Conservation (phyloP, 2,888 invertebrate species). For the Ennomos fuscantarius region DNA sequence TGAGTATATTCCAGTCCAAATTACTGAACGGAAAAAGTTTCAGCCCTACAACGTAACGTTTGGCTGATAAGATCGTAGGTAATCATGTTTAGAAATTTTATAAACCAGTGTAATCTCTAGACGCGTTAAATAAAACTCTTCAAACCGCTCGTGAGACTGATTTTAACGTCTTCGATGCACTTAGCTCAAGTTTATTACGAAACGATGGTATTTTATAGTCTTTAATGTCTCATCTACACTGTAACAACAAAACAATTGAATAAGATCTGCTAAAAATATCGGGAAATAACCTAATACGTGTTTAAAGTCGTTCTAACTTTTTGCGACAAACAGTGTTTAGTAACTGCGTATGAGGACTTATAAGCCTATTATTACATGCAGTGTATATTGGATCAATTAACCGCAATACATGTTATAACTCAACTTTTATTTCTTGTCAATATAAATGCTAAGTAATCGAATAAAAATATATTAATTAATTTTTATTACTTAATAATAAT, state of each 20-base stretch:
- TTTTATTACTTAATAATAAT: too few species aligned
- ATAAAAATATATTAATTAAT: too few species aligned
- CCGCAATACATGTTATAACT: too few species aligned
- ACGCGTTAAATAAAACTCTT: slow-evolving; percentile 5
- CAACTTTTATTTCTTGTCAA: too few species aligned
- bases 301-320: too few species aligned
- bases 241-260: neutral
- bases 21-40: slow-evolving; percentile 12
- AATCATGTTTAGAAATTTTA: neutral
- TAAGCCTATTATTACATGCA: too few species aligned
- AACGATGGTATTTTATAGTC: slow-evolving; percentile 37
- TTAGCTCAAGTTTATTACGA: slow-evolving; percentile 37
- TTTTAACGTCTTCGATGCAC: slow-evolving; percentile 32
- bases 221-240: slow-evolving; percentile 21
- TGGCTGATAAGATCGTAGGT: neutral
- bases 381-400: too few species aligned
- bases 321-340: too few species aligned
- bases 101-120: slow-evolving; percentile 14
- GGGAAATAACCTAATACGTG: too few species aligned
- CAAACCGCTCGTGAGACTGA: slow-evolving; percentile 26
- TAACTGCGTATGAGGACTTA: too few species aligned
- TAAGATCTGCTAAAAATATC: too few species aligned
- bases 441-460: too few species aligned
- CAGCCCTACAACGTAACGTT: slow-evolving; percentile 1
- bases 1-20: neutral